These are phyloP conservation scores for Zaprionus capensis DNA, from an alignment of 1,140 invertebrate genomes.

Conservation along the genomic window DNA sequence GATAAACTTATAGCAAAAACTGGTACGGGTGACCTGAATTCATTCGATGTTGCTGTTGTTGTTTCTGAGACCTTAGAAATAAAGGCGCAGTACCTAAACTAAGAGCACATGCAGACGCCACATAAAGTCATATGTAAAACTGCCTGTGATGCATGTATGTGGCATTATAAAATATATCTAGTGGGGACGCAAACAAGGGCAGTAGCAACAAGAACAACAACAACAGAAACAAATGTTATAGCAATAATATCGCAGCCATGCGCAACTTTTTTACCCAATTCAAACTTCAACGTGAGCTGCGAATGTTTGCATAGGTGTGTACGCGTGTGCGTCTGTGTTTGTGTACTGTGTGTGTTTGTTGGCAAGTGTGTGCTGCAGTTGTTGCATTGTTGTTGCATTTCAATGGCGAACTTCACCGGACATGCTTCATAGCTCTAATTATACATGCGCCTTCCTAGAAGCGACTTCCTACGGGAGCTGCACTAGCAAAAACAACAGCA, in stretches of 20 bases:
- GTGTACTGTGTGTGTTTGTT: slow-evolving; percentile 8
- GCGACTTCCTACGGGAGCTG: slow-evolving; percentile 63
- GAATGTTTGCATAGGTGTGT: slow-evolving; percentile 24
- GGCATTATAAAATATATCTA: slow-evolving; percentile 79
- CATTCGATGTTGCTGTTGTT: not conserved
- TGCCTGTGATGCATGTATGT: slow-evolving; percentile 66
- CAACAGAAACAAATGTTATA: slow-evolving; percentile 23
- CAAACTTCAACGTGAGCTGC: slow-evolving; percentile 36
- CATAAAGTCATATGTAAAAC: slow-evolving; percentile 56
- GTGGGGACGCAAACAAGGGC: slow-evolving; percentile 37
- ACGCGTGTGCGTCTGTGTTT: slow-evolving; percentile 29
- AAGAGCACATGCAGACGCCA: slow-evolving; percentile 23
- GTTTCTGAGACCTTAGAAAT: slow-evolving; percentile 44
- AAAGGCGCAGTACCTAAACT: slow-evolving; percentile 50
- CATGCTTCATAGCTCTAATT: slow-evolving; percentile 83
- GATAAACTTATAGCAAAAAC: slow-evolving; percentile 62
- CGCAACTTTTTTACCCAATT: slow-evolving; percentile 55
- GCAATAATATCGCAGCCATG: slow-evolving; percentile 47
- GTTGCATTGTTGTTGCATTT: slow-evolving; percentile 62
- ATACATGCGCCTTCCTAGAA: slow-evolving; percentile 79
- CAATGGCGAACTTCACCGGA: slow-evolving; percentile 82
- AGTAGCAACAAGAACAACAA: slow-evolving; percentile 21
- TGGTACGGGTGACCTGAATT: slow-evolving; percentile 35
- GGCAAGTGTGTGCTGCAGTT: slow-evolving; percentile 22
- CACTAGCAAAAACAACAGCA: slow-evolving; percentile 33